Base-by-base conservation (phyloP, 2,888 invertebrate species). In the Mythimna impura region DNA sequence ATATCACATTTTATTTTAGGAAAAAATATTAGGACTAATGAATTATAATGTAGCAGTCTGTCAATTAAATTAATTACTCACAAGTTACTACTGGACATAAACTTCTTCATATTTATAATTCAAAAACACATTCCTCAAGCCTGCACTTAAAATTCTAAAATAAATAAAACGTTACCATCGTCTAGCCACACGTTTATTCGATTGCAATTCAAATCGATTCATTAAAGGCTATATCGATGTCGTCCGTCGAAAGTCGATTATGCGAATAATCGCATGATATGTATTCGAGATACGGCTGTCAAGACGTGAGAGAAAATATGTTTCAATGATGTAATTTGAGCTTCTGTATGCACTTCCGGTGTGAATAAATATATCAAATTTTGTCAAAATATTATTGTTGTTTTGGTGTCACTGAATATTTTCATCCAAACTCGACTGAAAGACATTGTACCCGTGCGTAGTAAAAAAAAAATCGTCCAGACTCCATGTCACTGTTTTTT, bases 281-380 rank as follows among this genome's bases (percentile, higher is more conserved):
- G 89, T 90, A 92, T 92, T 91, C 92, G 86, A 75, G 67, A 68
- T 84, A 87, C 86, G 81, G 67, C 57, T 71, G 68, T 71, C 58
- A 72, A 82, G 70, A 90, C 92, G 92, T 92, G 91, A 92, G 89
- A 80, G 91, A 92, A 91, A 92, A 86, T 84, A 71, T 36, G 73
- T 76, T 67, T 50, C 62, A 60, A 73, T 87, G 85, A 79, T 77
- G 77, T 83, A 81, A 85, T 83, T 77, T 67, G 40, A 40, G 6
- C 63, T 67, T 78, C 22, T 55, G 55, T 58, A 3, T 54, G 12
- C 8, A 66, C 54, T 75, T 86, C 79, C 80, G 76, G 66, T 78
- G 50, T 78, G 17, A 47, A 47, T 17, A 47, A 17, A 6, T 2
- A 7, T 47, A 20, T 47, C 20, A 43, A 43, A 4, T 12, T 43